Evolutionary conservation across 2,113 vertebrate species (phyloP), one percentile per base, ranked within the genome.

Genomic region (Plectropomus leopardus): DNA sequence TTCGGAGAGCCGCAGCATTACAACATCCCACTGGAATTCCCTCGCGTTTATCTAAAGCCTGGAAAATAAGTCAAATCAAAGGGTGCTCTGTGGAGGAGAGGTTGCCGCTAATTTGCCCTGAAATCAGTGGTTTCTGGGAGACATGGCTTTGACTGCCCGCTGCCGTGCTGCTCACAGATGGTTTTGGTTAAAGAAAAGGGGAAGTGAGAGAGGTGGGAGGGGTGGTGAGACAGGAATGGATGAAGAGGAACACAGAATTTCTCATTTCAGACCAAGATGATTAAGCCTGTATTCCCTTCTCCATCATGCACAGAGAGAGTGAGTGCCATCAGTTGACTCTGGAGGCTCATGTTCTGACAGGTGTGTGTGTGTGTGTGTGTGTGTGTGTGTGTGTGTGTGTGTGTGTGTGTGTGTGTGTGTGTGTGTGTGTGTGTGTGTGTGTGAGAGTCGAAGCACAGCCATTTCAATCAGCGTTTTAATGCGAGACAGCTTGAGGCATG

Each of bases 31-130:
- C 69, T 83, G 92, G 90, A 95, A 95, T 92, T 89, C 93, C 89
- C 76, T 85, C 77, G 80, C 82, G 72, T 94, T 90, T 90, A 88
- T 84, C 78, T 84, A 78, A 93, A 94, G 86, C 91, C 80, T 78
- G 64, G 66, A 92, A 85, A 92, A 91, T 74, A 91, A 86, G 79
- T 85, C 87, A 93, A 94, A 94, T 93, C 92, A 94, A 96, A 96
- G 91, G 86, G 6, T 55, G 68, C 86, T 82, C 82, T 92, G 85
- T 82, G 26, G 5, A 91, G 85, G 76, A 92, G 92, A 93, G 93
- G 89, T 83, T 93, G 79, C 91, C 83, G 93, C 93, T 94, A 95
- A 94, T 96, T 96, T 96, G 91, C 93, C 94, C 93, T 93, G 83
- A 95, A 96, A 94, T 93, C 94, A 92, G 88, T 82, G 90, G 91